Evolutionary conservation across 2,797 vertebrate genomes (phyloP), one percentile per base, ranked within the genome.

Genomic region (Catamblyrhynchus diadema): DNA sequence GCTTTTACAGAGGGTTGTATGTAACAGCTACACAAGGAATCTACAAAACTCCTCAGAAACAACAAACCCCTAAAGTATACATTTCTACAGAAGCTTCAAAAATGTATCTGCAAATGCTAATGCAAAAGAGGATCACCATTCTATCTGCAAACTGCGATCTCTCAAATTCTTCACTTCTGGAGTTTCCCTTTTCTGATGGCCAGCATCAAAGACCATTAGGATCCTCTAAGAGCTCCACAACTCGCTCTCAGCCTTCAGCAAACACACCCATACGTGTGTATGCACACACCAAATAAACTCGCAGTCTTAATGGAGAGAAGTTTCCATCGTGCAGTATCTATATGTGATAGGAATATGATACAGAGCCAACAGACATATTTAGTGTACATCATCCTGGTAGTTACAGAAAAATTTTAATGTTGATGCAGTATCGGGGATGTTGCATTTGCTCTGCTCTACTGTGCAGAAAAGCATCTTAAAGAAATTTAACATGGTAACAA

Each of bases 21-120:
- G 5, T 18, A 54, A 53, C 41, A 44, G 16, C 62, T 67, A 80
- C 16, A 37, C 62, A 59, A 88, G 87, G 92, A 97, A 90, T 60
- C n/a, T 92, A 94, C 77, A 85, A 96, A 97, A 94, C 95, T 95
- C 96, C 96, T 97, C 90, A 90, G 89, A 94, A 47, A 59, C 90
- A 92, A 88, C 95, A 91, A 94, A 74, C 16, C 54, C 62, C 44
- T 69, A 32, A 92, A 95, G 79, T 78, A 93, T 65, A 86, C 86
- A 91, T 94, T 95, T 94, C 92, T 91, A 41, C 1, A 91, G 95
- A 93, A 95, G 92, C 81, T 90, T 93, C 74, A 91, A 95, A 96
- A 90, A 95, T 80, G 79, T 14, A 42, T 57, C 25, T 23, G 94
- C 72, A 95, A 94, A 92, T 37, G 20, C 91, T 81, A 25, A 27